Evolutionary conservation across 2,888 invertebrate species (phyloP).

Genomic region (Amiota communis): DNA sequence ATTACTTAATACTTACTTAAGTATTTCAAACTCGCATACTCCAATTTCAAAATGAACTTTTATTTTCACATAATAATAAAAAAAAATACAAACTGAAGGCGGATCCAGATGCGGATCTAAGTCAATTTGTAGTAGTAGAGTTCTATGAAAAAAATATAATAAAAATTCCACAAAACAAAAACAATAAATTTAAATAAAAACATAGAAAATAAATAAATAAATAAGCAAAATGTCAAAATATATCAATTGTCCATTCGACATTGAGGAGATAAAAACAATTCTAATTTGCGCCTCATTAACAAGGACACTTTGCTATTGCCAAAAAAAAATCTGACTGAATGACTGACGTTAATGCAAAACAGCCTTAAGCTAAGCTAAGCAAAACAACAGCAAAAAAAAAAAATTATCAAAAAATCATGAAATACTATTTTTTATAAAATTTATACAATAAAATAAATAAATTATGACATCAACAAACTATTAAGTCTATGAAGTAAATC

Average conservation of each 20-base stretch:
- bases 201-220: too few relatives aligned
- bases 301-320: slow-evolving; percentile 4
- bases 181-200: too few relatives aligned
- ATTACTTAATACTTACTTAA: too few relatives aligned
- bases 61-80: too few relatives aligned
- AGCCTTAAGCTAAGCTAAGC: too few relatives aligned
- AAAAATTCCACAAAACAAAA: too few relatives aligned
- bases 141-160: not conserved
- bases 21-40: too few relatives aligned
- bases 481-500: not conserved
- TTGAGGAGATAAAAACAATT: slow-evolving; percentile 1
- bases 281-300: slow-evolving; percentile 5
- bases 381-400: not conserved
- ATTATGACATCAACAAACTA: slow-evolving; percentile 51
- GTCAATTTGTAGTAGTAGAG: not conserved
- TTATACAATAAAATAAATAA: slow-evolving; percentile 38
- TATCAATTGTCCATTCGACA: not conserved
- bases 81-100: too few relatives aligned
- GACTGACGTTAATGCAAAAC: too few relatives aligned
- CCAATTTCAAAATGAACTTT: too few relatives aligned
- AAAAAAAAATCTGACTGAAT: not conserved
- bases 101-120: not conserved
- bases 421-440: not conserved
- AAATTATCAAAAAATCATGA: not conserved
- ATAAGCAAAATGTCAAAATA: not conserved